Percentiles rank a stretch among this genome's conserved stretches.
Conservation (phyloP, 1,140 invertebrate species). For the Tribolium madens region DNA sequence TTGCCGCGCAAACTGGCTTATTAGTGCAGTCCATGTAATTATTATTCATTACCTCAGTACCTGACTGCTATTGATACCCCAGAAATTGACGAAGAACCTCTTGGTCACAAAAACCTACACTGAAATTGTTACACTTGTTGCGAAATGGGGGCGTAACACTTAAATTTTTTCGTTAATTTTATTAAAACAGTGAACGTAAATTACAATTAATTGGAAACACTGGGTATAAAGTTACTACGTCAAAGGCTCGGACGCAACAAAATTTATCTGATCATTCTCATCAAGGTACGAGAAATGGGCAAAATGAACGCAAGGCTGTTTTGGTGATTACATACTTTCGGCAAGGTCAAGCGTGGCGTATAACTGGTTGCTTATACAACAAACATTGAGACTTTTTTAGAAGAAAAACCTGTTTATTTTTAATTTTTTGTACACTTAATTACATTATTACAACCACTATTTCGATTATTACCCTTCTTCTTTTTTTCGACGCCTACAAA, state of each 20-base stretch:
- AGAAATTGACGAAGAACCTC: not conserved
- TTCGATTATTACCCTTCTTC: not conserved
- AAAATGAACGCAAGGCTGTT: slow-evolving; percentile 15
- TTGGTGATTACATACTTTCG: slow-evolving; percentile 12
- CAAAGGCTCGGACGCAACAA: not conserved
- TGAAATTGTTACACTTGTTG: not conserved
- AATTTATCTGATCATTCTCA: not conserved
- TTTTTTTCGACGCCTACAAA: not conserved
- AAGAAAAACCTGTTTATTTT: not conserved
- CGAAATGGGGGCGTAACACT: not conserved
- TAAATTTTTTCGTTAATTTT: not conserved
- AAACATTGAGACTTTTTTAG: not conserved
- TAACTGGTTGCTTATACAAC: not conserved
- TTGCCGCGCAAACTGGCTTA: not conserved
- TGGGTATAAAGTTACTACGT: not conserved
- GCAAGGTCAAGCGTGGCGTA: not conserved
- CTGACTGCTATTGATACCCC: not conserved
- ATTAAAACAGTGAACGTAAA: not conserved
- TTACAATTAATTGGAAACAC: not conserved
- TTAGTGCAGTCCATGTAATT: not conserved
- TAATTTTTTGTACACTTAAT: not conserved
- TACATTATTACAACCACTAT: not conserved
- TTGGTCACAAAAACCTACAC: not conserved
- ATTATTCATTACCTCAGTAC: not conserved
- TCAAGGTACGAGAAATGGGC: not conserved